Evolutionary conservation across 2,888 invertebrate genomes (phyloP), one percentile per base, ranked within the genome.

Genomic region (Ditula angustiorana): DNA sequence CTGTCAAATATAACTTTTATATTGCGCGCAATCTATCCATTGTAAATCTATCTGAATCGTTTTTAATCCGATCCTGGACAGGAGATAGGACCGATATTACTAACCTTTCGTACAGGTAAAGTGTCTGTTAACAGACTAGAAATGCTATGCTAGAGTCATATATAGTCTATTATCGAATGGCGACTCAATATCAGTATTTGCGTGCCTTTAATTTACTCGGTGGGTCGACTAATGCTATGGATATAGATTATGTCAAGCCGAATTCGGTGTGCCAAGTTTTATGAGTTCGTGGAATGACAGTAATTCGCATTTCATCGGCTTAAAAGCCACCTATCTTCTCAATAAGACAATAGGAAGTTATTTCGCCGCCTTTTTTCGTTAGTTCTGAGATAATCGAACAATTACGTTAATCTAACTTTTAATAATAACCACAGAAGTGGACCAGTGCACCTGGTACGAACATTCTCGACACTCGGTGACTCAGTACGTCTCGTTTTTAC

Each of bases 121-220:
- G 16, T 19, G 19, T 41, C 8, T 41, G 19, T 41, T 8, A 41
- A 41, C 10, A 19, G 16, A 41, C 19, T 41, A 8, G 2, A 8
- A 41, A 10, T 8, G 19, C 41, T 41, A 41, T 16, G 33, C 33
- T 2, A 3, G 8, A 19, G 41, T 19, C 10, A 8, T 10, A 47
- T 47, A 49, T 13, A 13, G 47, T 13, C 26, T 13, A 8, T 26
- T 26, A 16, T 26, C 8, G n/a, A 26, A 49, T 49, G 24, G 13
- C 26, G 13, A 26, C 47, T n/a, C 8, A 8, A 26, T 49, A 24
- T 49, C 47, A 49, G 47, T 49, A 26, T 49, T 49, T 26, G 13
- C 13, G 10, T 13, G 13, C 13, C 5, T 26, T 16, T 7, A 24
- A 13, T 33, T 53, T 53, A 35, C 13, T 16, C 28, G 13, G 28